Percentiles rank a stretch among this genome's conserved stretches.
Evolutionary conservation across 2,797 vertebrate genomes (phyloP).

Genomic region (Rhodeus uyekii): DNA sequence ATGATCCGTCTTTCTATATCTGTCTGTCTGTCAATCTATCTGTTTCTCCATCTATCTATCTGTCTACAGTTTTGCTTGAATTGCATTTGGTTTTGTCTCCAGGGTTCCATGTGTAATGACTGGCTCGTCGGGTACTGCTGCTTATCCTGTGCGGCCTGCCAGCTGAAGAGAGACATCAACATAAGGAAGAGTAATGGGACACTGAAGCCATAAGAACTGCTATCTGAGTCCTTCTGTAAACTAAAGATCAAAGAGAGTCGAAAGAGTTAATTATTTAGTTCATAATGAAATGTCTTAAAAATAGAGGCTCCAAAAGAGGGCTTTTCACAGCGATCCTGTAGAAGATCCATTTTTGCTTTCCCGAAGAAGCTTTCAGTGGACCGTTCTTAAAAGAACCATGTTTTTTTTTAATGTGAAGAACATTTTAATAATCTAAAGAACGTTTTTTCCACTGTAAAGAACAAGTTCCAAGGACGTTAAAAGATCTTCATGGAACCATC

Average conservation of each 20-base stretch:
- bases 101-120: constrained; percentile 82
- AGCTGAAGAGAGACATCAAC: constrained; percentile 86
- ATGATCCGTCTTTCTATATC: no score
- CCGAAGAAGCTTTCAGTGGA: neutral
- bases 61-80: neutral
- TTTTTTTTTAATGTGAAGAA: neutral
- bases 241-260: neutral
- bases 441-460: neutral
- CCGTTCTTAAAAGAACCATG: neutral
- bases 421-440: neutral
- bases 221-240: neutral
- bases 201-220: neutral
- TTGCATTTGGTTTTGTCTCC: constrained; percentile 23
- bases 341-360: neutral
- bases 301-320: neutral
- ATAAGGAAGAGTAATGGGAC: constrained; percentile 20
- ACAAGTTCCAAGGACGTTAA: neutral
- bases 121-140: constrained; percentile 19
- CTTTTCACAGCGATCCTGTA: neutral
- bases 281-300: neutral
- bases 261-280: neutral
- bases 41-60: neutral
- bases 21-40: neutral
- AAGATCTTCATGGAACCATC: neutral
- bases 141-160: constrained; percentile 71